Evolutionary conservation across 2,888 invertebrate genomes (phyloP), one percentile per base, ranked within the genome.

Genomic region (Leucozona laternaria): DNA sequence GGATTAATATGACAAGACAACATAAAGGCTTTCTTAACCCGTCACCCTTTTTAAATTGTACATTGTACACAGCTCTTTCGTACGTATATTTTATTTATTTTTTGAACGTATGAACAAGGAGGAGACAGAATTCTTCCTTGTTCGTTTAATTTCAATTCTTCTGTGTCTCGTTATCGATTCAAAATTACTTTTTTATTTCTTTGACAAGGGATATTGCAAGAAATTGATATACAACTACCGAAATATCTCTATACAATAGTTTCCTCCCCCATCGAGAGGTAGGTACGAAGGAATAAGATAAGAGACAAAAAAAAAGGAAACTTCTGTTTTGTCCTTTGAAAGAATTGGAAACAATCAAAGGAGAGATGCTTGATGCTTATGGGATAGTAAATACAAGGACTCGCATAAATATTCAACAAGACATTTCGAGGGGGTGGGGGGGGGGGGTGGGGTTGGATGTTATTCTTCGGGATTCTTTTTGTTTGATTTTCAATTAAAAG

Each of bases 401-500:
- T 28, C 45, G 60, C 75, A 80, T 80, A 80, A 80, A 80, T 75
- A 80, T 75, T 75, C 80, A 80, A 75, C 75, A 68, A 70, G 80
- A 80, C 37, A 58, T 68, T 22, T 48, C 48, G 25, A 4, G 10
- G 2, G 17, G 4, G 20, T 45, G 45, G 17, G 28, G 17, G 50
- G 48, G 43, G 6, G 45, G 1, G 0, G 37, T 37, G 13, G 57
- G 34, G 40, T 40, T 1, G 20, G 37, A 80, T 81, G 70, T 76
- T 71, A 60, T 75, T 75, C 55, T 71, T 76, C 22, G 22, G 31
- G 48, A 25, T 64, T 55, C 70, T 70, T 80, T 75, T 80, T 81
- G 80, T 81, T 81, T 81, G 80, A 70, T 76, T 81, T 81, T 81
- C 80, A 81, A 81, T 81, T 81, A 81, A 76, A 81, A 71, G 55